Evolutionary conservation across 2,888 invertebrate species (phyloP), one percentile per base, ranked within the genome.

Genomic region (Euzetes globulus): DNA sequence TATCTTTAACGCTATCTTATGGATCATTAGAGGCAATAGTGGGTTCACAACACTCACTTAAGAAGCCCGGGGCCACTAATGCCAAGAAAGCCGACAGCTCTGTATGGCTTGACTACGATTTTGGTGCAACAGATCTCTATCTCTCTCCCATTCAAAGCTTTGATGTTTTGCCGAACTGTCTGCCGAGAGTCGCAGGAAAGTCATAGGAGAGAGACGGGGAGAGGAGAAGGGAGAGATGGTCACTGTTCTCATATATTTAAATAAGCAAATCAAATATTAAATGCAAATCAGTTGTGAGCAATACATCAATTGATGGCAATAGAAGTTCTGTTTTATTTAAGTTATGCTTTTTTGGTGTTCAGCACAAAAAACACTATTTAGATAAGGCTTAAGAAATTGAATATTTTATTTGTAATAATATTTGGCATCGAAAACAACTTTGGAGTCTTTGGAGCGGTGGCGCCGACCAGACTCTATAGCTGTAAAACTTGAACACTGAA

Each of bases 41-140:
- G 63, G 63, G 63, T 63, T 63, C 63, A 27, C 63, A 63, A 63
- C 63, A 63, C 63, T 63, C 33, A 63, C 63, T 63, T 63, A 37
- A 63, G 63, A 63, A 63, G 33, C 63, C 63, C 63, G 33, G 63
- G 63, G 63, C 63, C 13, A 63, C 33, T 27, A 37, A 25, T 63
- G 63, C 27, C 33, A 63, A 63, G 63, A 63, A 63, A 63, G 63
- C 63, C 63, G 63, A 63, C 63, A 63, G 63, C 63, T 63, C 63
- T 63, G 33, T 37, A 33, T 63, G 25, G n/a, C 29, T 37, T 22
- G 33, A 63, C 65, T 52, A 72, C 68, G 75, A 68, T 52, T 55
- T 45, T 41, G 58, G 72, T 70, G 55, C 74, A 65, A 41, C 72
- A 68, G 22, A 72, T 75, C 22, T 22, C 72, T 72, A 72, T 75